A percentile compares a stretch with the other conserved stretches of the same genome.
These are phyloP conservation scores for Chrysopa pallens DNA, from an alignment of 1,140 invertebrate species.

Conservation along the genomic window DNA sequence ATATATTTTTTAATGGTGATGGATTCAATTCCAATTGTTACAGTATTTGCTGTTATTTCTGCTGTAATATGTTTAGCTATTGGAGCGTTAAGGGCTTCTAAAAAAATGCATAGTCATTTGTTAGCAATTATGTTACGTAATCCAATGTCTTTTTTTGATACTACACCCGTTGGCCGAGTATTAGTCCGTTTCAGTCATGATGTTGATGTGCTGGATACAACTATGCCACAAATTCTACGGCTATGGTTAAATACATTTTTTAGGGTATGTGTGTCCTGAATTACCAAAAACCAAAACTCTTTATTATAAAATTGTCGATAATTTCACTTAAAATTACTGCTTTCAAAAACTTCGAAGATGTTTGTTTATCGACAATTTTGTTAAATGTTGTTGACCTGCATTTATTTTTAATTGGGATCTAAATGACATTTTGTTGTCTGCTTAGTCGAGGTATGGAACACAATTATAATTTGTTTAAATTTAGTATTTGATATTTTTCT, in stretches of 20 bases:
- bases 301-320: too few species aligned
- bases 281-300: too few species aligned
- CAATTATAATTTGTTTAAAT: too few species aligned
- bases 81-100: slow-evolving; percentile 39
- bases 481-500: too few species aligned
- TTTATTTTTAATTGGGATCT: too few species aligned
- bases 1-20: neutral
- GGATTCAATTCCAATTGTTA: slow-evolving; percentile 10
- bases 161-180: slow-evolving; percentile 50
- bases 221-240: slow-evolving; percentile 19
- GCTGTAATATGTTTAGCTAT: slow-evolving; percentile 33
- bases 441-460: too few species aligned
- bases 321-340: too few species aligned
- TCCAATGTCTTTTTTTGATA: slow-evolving; percentile 59
- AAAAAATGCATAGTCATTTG: slow-evolving; percentile 35
- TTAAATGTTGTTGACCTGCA: too few species aligned
- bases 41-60: slow-evolving; percentile 30
- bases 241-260: slow-evolving; percentile 18
- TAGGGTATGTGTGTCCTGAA: slow-evolving; percentile 17
- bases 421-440: too few species aligned
- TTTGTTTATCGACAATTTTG: too few species aligned
- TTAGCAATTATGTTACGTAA: slow-evolving; percentile 40
- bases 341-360: too few species aligned
- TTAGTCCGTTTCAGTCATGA: slow-evolving; percentile 59
- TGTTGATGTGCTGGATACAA: slow-evolving; percentile 39